phyloP scores from a whole-genome alignment of 1,140 invertebrate genomes.

The Chrysomallon squamiferum region DNA sequence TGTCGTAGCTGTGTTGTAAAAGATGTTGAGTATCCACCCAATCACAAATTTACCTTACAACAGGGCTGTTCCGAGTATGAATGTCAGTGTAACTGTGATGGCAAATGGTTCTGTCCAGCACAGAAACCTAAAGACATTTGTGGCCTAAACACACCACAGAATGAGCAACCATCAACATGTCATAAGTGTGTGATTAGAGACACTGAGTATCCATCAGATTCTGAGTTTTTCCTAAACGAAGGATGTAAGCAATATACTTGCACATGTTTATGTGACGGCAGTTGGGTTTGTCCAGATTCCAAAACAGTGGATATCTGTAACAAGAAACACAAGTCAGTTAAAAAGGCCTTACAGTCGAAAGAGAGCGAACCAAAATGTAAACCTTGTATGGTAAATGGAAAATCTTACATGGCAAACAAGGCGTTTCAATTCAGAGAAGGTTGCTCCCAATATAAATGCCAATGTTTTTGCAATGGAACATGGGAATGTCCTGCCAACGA shows the following conservation, averaged over 20 bases:
- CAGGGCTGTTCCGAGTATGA: conserved; percentile 24
- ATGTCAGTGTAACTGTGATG: conserved; percentile 29
- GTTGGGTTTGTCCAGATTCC: conserved; percentile 21
- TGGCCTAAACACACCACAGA: neutral
- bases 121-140: conserved; percentile 19
- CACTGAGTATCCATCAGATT: conserved; percentile 14
- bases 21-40: conserved; percentile 15
- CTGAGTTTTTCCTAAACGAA: conserved; percentile 20
- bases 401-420: conserved; percentile 13
- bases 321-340: neutral
- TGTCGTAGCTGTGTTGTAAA: conserved; percentile 19
- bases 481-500: conserved; percentile 30
- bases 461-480: conserved; percentile 43
- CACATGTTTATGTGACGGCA: conserved; percentile 26
- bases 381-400: conserved; percentile 21
- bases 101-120: conserved; percentile 22
- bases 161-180: neutral
- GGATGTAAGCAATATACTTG: conserved; percentile 27
- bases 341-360: neutral
- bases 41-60: conserved; percentile 16
- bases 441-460: conserved; percentile 35
- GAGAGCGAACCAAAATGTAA: conserved; percentile 14
- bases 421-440: conserved; percentile 28
- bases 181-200: conserved; percentile 16
- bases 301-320: conserved; percentile 18